Percentiles rank a stretch among this genome's conserved stretches.
Conservation (phyloP, 2,113 vertebrate species). For the Pygoscelis adeliae region DNA sequence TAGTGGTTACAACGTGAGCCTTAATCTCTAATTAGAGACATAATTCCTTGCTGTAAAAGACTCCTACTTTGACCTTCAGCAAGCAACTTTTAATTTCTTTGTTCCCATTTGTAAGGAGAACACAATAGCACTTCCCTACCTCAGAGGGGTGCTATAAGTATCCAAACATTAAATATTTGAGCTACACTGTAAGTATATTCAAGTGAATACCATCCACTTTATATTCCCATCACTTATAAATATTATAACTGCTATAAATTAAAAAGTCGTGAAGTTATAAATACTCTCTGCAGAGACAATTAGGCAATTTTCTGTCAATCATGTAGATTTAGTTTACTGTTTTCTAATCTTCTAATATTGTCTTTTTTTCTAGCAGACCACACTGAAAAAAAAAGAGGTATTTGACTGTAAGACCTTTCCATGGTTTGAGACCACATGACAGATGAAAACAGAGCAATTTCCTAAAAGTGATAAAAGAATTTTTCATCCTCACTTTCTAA, state of each 20-base stretch:
- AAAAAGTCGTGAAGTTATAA: background rate
- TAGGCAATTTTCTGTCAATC: background rate
- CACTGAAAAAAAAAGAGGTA: background rate
- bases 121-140: background rate
- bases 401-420: background rate
- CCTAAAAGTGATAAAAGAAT: background rate
- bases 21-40: background rate
- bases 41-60: background rate
- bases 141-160: background rate
- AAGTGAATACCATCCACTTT: background rate
- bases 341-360: background rate
- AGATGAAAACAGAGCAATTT: background rate
- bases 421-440: background rate
- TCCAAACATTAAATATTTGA: conserved; percentile 4
- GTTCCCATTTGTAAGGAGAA: background rate
- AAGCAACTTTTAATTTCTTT: background rate
- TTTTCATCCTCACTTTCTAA: background rate
- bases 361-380: background rate
- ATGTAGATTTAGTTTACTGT: background rate
- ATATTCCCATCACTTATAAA: background rate
- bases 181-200: background rate
- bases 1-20: background rate
- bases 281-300: background rate
- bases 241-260: background rate
- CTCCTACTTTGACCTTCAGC: background rate